Base-by-base conservation (phyloP, 2,888 invertebrate genomes). In the Biston stratarius region DNA sequence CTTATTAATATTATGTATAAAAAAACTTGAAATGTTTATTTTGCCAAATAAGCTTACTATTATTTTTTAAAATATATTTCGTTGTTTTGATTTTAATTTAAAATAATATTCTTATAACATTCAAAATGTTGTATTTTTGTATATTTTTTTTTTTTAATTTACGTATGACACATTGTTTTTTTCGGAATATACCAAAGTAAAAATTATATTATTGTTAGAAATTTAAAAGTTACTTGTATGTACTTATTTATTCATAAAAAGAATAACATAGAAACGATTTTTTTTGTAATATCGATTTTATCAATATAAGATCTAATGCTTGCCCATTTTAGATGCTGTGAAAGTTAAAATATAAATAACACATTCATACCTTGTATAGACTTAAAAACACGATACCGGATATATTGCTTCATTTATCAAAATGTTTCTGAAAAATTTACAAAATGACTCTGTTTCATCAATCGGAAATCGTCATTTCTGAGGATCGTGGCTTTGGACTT, bases 251-350 rank as follows among this genome's bases (percentile, higher is more conserved):
- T 57, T 51, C 51, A 52, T 51, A 36, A n/a, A 44, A 62, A 48
- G 11, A 42, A 42, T 15, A 44, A 57, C 24, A 57, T 45, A 14
- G 24, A n/a, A 11, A 33, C 14, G 44, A 24, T 38, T 48, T n/a
- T 60, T 49, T 24, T 58, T 42, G 33, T 48, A 47, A 55, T 55
- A 15, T 66, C 57, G 61, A 63, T 70, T 70, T 55, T 69, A 67
- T 67, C 60, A 33, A 38, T 38, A 0, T 40, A 61, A 53, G 10
- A 64, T 60, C 49, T 53, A 61, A 57, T 66, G 66, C 69, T 74
- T 72, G 74, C 74, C 74, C 69, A 51, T 64, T 66, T 66, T 60
- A 61, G 42, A 74, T 71, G 74, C 74, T 74, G 74, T 72, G 74
- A 74, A 67, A 59, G 53, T 34, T 36, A 49, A 14, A 48, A 49